Percentiles rank a stretch among this genome's conserved stretches.
Evolutionary conservation across 2,888 invertebrate genomes (phyloP).

Genomic region (Diloba caeruleocephala): DNA sequence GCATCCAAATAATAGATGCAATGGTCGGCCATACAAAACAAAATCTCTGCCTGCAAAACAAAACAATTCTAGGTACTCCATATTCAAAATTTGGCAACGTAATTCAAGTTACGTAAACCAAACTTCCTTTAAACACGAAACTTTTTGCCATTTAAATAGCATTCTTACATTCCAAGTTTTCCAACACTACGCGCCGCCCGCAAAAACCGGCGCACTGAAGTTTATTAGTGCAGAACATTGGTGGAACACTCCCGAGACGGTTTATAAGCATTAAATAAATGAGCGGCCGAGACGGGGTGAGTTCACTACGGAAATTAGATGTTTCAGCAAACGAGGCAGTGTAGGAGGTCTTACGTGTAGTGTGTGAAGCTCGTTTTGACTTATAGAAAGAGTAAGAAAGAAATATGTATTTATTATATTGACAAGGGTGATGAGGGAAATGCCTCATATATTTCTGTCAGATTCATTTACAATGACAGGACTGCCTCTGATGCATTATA

Average conservation of each 20-base stretch:
- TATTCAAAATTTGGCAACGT: not conserved
- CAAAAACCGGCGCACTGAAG: conserved; percentile 15
- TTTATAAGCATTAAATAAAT: conserved; percentile 51
- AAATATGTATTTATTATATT: no score
- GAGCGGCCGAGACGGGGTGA: conserved; percentile 28
- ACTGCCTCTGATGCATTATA: no score
- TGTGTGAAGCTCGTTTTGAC: conserved; percentile 1
- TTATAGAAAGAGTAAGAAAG: not conserved
- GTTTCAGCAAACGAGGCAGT: conserved; percentile 45
- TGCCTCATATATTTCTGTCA: no score
- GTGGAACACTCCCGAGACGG: conserved; percentile 20
- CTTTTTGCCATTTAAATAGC: not conserved
- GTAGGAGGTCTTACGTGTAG: conserved; percentile 16
- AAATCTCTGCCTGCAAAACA: no score
- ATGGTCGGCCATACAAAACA: no score
- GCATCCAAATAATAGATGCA: no score
- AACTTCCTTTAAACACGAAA: not conserved
- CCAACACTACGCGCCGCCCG: not conserved
- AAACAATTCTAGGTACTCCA: not conserved
- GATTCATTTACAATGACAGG: no score
- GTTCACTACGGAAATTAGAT: conserved; percentile 71
- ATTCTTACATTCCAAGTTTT: conserved; percentile 6
- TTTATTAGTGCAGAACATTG: conserved; percentile 35
- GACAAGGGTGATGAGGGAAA: no score
- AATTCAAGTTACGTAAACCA: not conserved